Percentiles rank a stretch among this genome's conserved stretches.
phyloP scores from a whole-genome alignment of 1,140 invertebrate genomes.

The Psix sp. region DNA sequence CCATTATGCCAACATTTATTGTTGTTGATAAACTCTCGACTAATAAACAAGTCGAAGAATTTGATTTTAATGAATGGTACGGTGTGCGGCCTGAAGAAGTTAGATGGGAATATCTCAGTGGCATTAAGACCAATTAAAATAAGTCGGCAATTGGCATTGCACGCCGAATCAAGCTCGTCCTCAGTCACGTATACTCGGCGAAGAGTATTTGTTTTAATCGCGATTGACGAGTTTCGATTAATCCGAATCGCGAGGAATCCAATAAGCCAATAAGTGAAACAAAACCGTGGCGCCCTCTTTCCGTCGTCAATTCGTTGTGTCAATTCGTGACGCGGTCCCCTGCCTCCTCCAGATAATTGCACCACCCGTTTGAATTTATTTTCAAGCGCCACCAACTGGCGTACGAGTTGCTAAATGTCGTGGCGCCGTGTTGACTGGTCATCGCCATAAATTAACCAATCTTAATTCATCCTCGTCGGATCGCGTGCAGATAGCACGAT shows the following conservation, averaged over 20 bases:
- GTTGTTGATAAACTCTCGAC: too few relatives aligned
- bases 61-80: too few relatives aligned
- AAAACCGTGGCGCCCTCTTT: constrained; percentile 60
- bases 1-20: too few relatives aligned
- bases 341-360: constrained; percentile 25
- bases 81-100: too few relatives aligned
- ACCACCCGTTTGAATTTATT: constrained; percentile 32
- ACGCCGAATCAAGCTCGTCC: constrained; percentile 25
- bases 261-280: constrained; percentile 70
- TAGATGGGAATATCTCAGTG: constrained; percentile 47
- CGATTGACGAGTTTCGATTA: constrained; percentile 66
- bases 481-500: constrained; percentile 51
- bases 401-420: constrained; percentile 71
- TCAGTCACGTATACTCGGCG: constrained; percentile 26
- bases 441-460: constrained; percentile 73
- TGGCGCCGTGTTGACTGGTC: constrained; percentile 73
- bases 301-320: constrained; percentile 70
- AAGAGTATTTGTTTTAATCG: constrained; percentile 62
- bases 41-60: too few relatives aligned
- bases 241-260: constrained; percentile 67
- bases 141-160: constrained; percentile 42
- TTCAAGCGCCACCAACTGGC: constrained; percentile 32
- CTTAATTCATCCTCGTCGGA: constrained; percentile 63
- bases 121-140: constrained; percentile 46
- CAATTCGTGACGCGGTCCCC: constrained; percentile 66